phyloP scores from a whole-genome alignment of 2,113 vertebrate species.

The Trachemys scripta region DNA sequence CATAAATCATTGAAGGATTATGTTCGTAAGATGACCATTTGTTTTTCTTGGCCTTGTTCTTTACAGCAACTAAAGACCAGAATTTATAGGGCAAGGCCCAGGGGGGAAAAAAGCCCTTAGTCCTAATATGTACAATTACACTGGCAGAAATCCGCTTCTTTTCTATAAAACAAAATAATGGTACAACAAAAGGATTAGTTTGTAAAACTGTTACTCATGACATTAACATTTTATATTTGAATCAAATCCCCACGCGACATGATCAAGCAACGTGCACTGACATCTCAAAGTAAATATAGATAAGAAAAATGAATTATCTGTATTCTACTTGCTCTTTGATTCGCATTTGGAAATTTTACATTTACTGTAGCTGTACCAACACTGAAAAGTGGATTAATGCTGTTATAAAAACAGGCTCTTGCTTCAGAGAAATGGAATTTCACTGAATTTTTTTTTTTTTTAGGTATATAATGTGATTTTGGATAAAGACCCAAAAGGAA shows the following conservation, averaged over 20 bases:
- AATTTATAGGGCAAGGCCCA: constrained; percentile 1
- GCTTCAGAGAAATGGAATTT: neutral
- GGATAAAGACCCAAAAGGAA: neutral
- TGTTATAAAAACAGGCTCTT: neutral
- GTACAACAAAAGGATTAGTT: neutral
- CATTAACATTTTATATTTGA: neutral
- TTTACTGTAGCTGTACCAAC: neutral
- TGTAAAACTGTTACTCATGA: neutral
- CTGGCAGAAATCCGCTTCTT: rapidly evolving
- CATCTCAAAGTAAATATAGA: neutral
- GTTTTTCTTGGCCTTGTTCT: constrained; percentile 51
- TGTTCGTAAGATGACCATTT: constrained; percentile 29
- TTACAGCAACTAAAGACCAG: constrained; percentile 1
- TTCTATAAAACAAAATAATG: neutral
- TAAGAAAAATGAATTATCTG: neutral
- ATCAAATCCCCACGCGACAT: neutral
- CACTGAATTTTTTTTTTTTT: neutral
- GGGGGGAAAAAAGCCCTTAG: neutral
- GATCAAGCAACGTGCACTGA: neutral
- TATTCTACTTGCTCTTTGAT: constrained; percentile 23
- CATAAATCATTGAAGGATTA: constrained; percentile 61
- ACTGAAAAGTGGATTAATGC: neutral
- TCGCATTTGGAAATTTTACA: neutral
- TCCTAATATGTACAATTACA: neutral
- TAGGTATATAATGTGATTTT: neutral